A percentile compares a stretch with the other conserved stretches of the same genome.
phyloP scores from a whole-genome alignment of 2,888 invertebrate genomes.

The Lasioglossum morio region DNA sequence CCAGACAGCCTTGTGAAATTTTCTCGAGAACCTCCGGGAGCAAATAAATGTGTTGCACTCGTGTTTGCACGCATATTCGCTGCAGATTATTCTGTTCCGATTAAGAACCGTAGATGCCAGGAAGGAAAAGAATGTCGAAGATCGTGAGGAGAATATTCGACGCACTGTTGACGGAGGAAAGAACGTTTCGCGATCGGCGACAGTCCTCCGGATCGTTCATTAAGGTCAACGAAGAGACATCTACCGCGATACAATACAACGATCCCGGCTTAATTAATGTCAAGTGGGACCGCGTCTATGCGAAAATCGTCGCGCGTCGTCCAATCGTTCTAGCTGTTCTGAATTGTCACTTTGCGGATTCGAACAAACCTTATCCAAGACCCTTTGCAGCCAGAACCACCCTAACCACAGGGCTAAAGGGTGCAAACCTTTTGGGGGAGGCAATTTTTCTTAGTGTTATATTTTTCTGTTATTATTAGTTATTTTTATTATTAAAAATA shows the following conservation, averaged over 20 bases:
- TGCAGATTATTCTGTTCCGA: too few relatives aligned
- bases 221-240: slow-evolving; percentile 65
- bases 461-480: too few relatives aligned
- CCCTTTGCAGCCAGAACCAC: too few relatives aligned
- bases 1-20: too few relatives aligned
- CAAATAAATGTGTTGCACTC: too few relatives aligned
- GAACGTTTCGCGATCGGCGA: slow-evolving; percentile 52
- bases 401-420: too few relatives aligned
- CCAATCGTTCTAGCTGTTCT: background rate
- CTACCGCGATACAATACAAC: slow-evolving; percentile 51
- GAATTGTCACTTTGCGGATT: background rate
- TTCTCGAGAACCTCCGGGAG: too few relatives aligned
- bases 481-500: too few relatives aligned
- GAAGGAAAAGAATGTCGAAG: background rate
- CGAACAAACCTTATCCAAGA: background rate
- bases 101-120: too few relatives aligned
- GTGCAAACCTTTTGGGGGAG: too few relatives aligned
- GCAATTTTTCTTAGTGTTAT: too few relatives aligned
- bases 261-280: slow-evolving; percentile 63
- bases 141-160: slow-evolving; percentile 7
- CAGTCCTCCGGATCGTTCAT: slow-evolving; percentile 50
- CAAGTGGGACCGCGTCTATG: slow-evolving; percentile 50
- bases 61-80: too few relatives aligned
- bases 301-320: slow-evolving; percentile 28
- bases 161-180: background rate